Percentiles rank a stretch among this genome's conserved stretches.
Evolutionary conservation across 2,888 invertebrate species (phyloP).

Genomic region (Drosophila pegasa): DNA sequence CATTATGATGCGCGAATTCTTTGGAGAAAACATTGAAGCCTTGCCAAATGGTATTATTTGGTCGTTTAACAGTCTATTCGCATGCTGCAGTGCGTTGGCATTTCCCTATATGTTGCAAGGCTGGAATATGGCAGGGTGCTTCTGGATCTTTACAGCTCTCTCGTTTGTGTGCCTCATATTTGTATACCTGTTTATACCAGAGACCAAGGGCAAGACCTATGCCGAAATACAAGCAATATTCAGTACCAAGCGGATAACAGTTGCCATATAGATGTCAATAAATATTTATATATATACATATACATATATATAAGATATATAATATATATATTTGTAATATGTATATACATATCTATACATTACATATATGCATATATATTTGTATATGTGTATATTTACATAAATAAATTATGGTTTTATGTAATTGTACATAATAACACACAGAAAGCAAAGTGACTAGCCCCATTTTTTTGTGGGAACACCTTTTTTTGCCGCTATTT

Average conservation of each 20-base stretch:
- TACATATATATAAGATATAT: too few relatives aligned
- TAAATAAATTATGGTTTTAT: too few relatives aligned
- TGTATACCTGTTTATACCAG: conserved; percentile 22
- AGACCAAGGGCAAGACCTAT: conserved; percentile 3
- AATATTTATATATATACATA: too few relatives aligned
- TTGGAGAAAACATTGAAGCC: conserved; percentile 90
- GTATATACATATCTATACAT: too few relatives aligned
- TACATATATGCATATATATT: too few relatives aligned
- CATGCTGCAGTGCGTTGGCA: conserved; percentile 90
- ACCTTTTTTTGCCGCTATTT: too few relatives aligned
- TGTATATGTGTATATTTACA: too few relatives aligned
- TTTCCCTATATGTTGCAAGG: conserved; percentile 82
- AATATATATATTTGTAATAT: too few relatives aligned
- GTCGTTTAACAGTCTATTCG: conserved; percentile 91
- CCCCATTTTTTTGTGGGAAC: too few relatives aligned
- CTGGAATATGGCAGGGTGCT: not conserved
- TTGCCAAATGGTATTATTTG: conserved; percentile 90
- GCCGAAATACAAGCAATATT: not conserved
- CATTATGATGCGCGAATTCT: conserved; percentile 90
- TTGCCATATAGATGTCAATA: not conserved
- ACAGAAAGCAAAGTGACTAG: too few relatives aligned
- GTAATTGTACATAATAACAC: too few relatives aligned
- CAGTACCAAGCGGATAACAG: not conserved
- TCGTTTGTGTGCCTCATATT: conserved; percentile 1
- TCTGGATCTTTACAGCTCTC: conserved; percentile 9